Evolutionary conservation across 2,113 vertebrate genomes (phyloP), one percentile per base, ranked within the genome.

Genomic region (Malurus elegans): DNA sequence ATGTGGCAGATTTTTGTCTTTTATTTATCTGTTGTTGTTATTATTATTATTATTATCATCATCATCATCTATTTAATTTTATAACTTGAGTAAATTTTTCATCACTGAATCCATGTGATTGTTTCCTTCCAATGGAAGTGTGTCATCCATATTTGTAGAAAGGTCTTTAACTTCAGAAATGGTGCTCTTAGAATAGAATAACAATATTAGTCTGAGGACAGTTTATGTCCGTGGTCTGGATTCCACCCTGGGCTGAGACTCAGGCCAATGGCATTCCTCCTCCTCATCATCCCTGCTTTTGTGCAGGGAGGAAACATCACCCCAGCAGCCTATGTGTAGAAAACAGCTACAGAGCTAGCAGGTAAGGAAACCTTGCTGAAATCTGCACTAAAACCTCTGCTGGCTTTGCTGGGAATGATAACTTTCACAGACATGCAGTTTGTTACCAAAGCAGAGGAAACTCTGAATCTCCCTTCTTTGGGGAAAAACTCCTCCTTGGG

Each of bases 91-190:
- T 57, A 54, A 84, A 75, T 67, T 75, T 28, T 19, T 9, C 17
- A 3, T 4, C 18, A 7, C 2, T 19, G 0, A 81, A 62, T 40
- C 6, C 0, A 38, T 62, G 65, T 65, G 9, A n/a, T 47, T 60
- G 1, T 28, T 79, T 11, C 23, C 28, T 82, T 92, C 40, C 13
- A 72, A 7, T 15, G 24, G 31, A 73, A 86, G 4, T 16, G 6
- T 74, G 36, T 36, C 54, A 82, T 6, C 18, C 0, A 0, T n/a
- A 36, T 24, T n/a, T 67, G 7, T 67, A 67, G 53, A 66, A 79
- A 71, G 15, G 0, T 20, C 11, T 60, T 88, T 42, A 36, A 6
- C 67, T 71, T 56, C 28, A 40, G 25, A 86, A 76, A 56, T 61
- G 47, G 4, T 44, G 16, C 47, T 42, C 13, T 57, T 42, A 38